These are phyloP conservation scores for Philaethria dido DNA, from an alignment of 2,888 invertebrate species.

Conservation along the genomic window DNA sequence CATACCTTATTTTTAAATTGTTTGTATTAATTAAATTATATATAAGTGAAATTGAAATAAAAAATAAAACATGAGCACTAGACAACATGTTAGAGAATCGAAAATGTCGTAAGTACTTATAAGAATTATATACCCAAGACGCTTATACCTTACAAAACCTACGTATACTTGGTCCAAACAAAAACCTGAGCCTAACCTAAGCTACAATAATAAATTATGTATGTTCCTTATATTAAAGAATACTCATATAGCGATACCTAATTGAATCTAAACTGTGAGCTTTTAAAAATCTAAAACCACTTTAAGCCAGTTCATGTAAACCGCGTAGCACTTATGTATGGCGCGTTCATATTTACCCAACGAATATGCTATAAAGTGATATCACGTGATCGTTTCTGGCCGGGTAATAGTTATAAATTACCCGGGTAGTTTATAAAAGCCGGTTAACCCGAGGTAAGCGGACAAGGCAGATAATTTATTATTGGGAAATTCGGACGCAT, in stretches of 20 bases:
- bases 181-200: no score
- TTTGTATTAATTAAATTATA: no score
- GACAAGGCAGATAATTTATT: slow-evolving; percentile 82
- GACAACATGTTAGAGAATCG: no score
- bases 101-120: no score
- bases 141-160: no score
- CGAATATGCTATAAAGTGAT: slow-evolving; percentile 82
- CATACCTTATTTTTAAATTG: no score
- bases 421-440: slow-evolving; percentile 83
- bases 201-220: background rate
- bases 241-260: background rate
- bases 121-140: no score
- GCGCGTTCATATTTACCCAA: slow-evolving; percentile 77
- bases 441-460: slow-evolving; percentile 83
- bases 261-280: slow-evolving; percentile 14
- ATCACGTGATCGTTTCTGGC: slow-evolving; percentile 81
- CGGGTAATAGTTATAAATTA: slow-evolving; percentile 84
- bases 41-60: no score
- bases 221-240: background rate
- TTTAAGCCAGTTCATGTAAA: slow-evolving; percentile 39
- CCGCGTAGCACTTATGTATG: slow-evolving; percentile 47
- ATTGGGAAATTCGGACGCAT: slow-evolving; percentile 77
- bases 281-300: slow-evolving; percentile 32
- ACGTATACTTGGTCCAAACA: no score
- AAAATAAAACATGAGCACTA: no score